Evolutionary conservation across 1,140 invertebrate species (phyloP).

Genomic region (Hyles vespertilio): DNA sequence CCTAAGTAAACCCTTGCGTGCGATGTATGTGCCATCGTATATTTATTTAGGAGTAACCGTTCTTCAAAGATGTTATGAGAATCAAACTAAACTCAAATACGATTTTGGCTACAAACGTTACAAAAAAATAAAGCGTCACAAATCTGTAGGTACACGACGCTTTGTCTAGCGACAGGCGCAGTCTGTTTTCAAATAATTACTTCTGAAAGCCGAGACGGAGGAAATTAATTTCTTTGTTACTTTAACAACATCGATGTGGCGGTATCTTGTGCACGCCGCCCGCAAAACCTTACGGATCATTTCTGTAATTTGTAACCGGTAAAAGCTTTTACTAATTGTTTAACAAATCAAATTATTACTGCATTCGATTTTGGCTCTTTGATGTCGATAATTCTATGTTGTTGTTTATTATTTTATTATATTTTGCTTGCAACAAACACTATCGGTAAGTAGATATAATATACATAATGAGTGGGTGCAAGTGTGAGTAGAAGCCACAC

Average conservation of each 20-base stretch:
- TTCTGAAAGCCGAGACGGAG: slow-evolving; percentile 59
- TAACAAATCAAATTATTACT: not conserved
- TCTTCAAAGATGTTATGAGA: slow-evolving; percentile 8
- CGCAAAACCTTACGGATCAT: slow-evolving; percentile 8
- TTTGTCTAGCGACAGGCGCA: slow-evolving; percentile 53
- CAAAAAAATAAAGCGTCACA: slow-evolving; percentile 10
- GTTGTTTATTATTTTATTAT: no score
- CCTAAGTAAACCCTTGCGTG: slow-evolving; percentile 13
- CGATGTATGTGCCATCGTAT: slow-evolving; percentile 10
- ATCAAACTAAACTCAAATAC: slow-evolving; percentile 6
- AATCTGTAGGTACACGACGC: slow-evolving; percentile 27
- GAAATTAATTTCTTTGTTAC: slow-evolving; percentile 62
- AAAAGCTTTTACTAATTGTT: slow-evolving; percentile 4
- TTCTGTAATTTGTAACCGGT: slow-evolving; percentile 10
- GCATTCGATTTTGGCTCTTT: not conserved
- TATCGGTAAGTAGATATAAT: no score
- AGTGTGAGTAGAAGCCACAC: no score
- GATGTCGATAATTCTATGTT: no score
- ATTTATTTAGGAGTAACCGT: slow-evolving; percentile 20
- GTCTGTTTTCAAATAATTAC: slow-evolving; percentile 68
- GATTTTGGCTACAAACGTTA: not conserved
- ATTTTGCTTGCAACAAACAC: no score
- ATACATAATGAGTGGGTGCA: no score
- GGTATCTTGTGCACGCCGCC: slow-evolving; percentile 9
- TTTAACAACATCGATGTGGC: slow-evolving; percentile 39